Percentiles rank a stretch among this genome's conserved stretches.
These are phyloP conservation scores for Mustelus asterias DNA, from an alignment of 2,113 vertebrate genomes.

Conservation along the genomic window DNA sequence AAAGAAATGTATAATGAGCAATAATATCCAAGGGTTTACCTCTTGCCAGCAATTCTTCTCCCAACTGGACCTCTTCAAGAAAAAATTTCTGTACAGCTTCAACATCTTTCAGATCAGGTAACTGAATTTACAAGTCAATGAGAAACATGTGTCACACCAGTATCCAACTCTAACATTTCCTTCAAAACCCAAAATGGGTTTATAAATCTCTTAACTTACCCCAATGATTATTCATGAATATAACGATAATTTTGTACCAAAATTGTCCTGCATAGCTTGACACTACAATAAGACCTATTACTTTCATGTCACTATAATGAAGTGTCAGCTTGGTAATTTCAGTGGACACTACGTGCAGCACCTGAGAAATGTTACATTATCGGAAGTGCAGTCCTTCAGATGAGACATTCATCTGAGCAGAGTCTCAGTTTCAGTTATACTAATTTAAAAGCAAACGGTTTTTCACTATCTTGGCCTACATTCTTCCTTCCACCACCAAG, in stretches of 20 bases:
- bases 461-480: not conserved
- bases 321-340: not conserved
- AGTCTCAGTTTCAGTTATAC: not conserved
- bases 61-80: constrained; percentile 44
- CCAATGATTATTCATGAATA: not conserved
- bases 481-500: not conserved
- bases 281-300: not conserved
- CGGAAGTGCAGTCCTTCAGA: not conserved
- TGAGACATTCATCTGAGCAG: too few species aligned
- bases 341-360: not conserved
- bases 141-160: not conserved
- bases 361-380: not conserved
- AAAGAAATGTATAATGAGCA: not conserved
- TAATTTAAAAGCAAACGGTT: not conserved
- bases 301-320: not conserved
- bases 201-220: not conserved
- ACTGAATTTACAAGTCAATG: constrained; percentile 38
- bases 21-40: constrained; percentile 41
- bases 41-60: constrained; percentile 45
- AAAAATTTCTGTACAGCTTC: constrained; percentile 45
- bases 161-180: not conserved
- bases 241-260: not conserved
- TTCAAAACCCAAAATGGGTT: not conserved
- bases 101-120: constrained; percentile 40
- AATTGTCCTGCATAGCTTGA: not conserved